phyloP scores from a whole-genome alignment of 2,797 vertebrate genomes.

The Acanthiza pusilla region DNA sequence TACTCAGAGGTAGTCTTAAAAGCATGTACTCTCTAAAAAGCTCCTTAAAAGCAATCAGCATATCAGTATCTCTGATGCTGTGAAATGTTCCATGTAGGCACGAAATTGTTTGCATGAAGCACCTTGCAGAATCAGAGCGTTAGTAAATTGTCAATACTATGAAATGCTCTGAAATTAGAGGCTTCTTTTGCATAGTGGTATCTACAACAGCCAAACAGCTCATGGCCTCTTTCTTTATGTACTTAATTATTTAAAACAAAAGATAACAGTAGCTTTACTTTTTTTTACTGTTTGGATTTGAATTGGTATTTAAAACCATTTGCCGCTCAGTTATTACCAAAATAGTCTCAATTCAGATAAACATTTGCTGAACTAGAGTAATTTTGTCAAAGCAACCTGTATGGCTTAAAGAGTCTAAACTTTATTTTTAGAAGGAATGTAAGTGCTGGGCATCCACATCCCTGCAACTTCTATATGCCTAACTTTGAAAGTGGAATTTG shows the following conservation, averaged over 20 bases:
- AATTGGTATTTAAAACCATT: not conserved
- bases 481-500: conserved; percentile 15
- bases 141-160: not conserved
- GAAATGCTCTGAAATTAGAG: conserved; percentile 22
- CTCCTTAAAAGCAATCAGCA: conserved; percentile 31
- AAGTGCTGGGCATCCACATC: not conserved
- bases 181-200: not conserved
- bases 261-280: not conserved
- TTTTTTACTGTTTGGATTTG: conserved; percentile 5
- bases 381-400: not conserved
- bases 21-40: conserved; percentile 39
- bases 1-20: conserved; percentile 17
- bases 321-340: not conserved
- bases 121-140: conserved; percentile 53
- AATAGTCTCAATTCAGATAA: conserved; percentile 5
- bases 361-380: not conserved
- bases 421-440: not conserved
- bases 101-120: conserved; percentile 44
- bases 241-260: not conserved
- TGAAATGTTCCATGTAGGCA: conserved; percentile 55
- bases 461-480: not conserved
- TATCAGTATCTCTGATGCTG: conserved; percentile 46
- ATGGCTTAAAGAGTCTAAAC: not conserved
- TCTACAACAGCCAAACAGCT: not conserved
- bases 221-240: not conserved